phyloP scores from a whole-genome alignment of 1,140 invertebrate species.

The Lerema accius region DNA sequence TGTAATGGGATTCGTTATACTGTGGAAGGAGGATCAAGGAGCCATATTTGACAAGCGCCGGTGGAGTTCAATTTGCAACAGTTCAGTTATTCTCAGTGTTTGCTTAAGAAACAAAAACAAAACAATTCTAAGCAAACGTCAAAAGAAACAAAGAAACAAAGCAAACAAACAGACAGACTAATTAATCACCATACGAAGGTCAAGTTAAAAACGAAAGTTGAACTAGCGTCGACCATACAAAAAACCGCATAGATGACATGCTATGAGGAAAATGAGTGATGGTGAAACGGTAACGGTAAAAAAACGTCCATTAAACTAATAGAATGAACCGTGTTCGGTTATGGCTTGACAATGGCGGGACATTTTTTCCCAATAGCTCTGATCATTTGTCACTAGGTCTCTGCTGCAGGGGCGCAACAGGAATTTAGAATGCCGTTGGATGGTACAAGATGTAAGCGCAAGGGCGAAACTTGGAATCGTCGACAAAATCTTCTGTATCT shows the following conservation, averaged over 20 bases:
- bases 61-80: no score
- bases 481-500: no score
- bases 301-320: constrained; percentile 57
- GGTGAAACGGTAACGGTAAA: constrained; percentile 23
- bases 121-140: no score
- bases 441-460: constrained; percentile 30
- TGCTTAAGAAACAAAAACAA: no score
- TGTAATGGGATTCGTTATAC: no score
- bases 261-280: constrained; percentile 19
- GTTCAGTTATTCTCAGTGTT: no score
- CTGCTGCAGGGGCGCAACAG: constrained; percentile 49
- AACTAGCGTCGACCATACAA: background rate
- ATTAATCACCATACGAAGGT: background rate
- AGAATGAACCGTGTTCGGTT: constrained; percentile 49
- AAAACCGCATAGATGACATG: constrained; percentile 7
- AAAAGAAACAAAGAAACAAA: background rate
- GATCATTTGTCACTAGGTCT: constrained; percentile 70
- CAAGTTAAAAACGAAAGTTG: background rate
- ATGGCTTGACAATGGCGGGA: constrained; percentile 51
- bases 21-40: no score
- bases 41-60: no score
- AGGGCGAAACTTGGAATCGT: no score
- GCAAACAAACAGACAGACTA: background rate
- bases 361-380: constrained; percentile 63
- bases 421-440: constrained; percentile 53